These are phyloP conservation scores for Intellagama lesueurii DNA, from an alignment of 2,797 vertebrate species.

Conservation along the genomic window DNA sequence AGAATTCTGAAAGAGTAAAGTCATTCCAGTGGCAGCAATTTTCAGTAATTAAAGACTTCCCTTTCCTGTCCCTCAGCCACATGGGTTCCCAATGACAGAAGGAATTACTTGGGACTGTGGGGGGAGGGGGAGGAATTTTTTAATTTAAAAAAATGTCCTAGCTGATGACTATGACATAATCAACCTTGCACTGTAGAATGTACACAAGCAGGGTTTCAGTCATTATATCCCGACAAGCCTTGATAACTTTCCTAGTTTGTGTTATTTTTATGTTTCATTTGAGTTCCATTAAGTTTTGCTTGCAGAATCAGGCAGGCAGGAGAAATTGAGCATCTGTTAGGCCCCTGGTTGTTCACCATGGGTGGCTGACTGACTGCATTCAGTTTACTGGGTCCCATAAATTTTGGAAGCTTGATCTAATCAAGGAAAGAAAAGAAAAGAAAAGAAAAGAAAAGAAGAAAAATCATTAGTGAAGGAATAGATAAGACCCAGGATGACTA, in stretches of 20 bases:
- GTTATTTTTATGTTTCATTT: neutral
- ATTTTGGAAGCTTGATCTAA: neutral
- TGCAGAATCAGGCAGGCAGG: neutral
- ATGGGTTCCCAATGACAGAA: neutral
- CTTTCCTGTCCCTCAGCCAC: neutral
- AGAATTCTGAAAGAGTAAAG: neutral
- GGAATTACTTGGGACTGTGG: too few relatives aligned
- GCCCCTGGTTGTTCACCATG: neutral
- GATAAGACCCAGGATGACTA: constrained; percentile 2
- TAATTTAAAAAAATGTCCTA: neutral
- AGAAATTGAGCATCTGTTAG: neutral
- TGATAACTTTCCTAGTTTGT: neutral
- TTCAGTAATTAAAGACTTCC: too few relatives aligned
- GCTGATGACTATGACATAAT: neutral
- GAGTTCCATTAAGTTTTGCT: neutral
- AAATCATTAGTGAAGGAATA: neutral
- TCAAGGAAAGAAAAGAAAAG: neutral
- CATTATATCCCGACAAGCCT: neutral
- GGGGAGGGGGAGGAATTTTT: too few relatives aligned
- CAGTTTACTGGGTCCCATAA: neutral
- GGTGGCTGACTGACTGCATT: neutral
- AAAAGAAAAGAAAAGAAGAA: too few relatives aligned
- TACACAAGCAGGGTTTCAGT: neutral
- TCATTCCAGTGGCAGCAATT: neutral
- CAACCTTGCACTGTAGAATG: too few relatives aligned